Base-by-base conservation (phyloP, 2,888 invertebrate genomes). In the Volucella bombylans region DNA sequence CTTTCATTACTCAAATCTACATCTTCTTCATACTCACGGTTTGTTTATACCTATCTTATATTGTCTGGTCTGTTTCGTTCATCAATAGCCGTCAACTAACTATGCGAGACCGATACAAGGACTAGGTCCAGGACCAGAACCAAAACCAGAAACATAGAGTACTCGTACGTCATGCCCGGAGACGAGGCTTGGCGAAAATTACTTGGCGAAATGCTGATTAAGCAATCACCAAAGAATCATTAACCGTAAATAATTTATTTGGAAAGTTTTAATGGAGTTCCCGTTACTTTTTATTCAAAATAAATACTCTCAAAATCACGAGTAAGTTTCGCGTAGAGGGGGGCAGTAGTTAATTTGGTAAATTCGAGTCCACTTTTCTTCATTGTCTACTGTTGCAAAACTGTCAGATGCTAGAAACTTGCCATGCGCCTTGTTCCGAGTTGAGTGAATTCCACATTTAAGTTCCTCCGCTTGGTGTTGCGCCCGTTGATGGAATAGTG, bases 201-300 rank as follows among this genome's bases (percentile, higher is more conserved):
- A 79, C 82, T 79, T 83, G 74, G 65, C 65, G 65, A 67, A 73
- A 59, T 83, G 69, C 79, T 83, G 79, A 83, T 83, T 73, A 79
- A 83, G 82, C 68, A 83, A 79, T 83, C 73, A 54, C 57, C 82
- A 68, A 69, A 65, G 65, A 83, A 74, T 65, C 82, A 83, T 79
- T 83, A 83, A 54, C 69, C 79, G 73, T 69, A 69, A 79, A 79
- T 83, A 83, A 83, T 83, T 83, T 79, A 83, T 83, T 83, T 74
- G 59, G 41, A 79, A 83, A 83, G 18, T 83, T 83, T 83, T 79
- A 83, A 83, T 83, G 69, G 82, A 79, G 69, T 82, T 78, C 67
- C 72, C 72, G 61, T 62, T 78, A 45, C 52, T 73, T 79, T 69
- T 64, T 64, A 64, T 69, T 81, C 45, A 73, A 83, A 69, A 78